A percentile compares a stretch with the other conserved stretches of the same genome.
These are phyloP conservation scores for Empidonax alnorum DNA, from an alignment of 2,113 vertebrate genomes.

Conservation along the genomic window DNA sequence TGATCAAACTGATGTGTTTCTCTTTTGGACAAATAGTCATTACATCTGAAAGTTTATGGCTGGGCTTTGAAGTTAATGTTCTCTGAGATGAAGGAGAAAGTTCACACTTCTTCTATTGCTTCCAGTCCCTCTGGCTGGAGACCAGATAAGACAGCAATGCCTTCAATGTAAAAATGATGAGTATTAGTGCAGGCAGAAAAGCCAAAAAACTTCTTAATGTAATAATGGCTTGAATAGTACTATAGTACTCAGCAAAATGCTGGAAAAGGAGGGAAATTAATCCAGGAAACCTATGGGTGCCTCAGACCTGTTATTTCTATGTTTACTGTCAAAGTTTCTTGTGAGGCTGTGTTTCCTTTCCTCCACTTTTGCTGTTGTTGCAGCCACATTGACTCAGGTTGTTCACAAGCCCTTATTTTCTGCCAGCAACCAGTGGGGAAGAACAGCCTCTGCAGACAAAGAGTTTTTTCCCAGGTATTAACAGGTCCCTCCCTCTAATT, in stretches of 20 bases:
- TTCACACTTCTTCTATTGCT: slow-evolving; percentile 63
- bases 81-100: slow-evolving; percentile 62
- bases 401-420: not conserved
- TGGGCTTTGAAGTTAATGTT: slow-evolving; percentile 64
- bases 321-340: not conserved
- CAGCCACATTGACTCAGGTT: not conserved
- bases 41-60: slow-evolving; percentile 50
- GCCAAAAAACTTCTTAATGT: slow-evolving; percentile 13
- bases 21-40: slow-evolving; percentile 48
- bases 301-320: not conserved
- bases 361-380: not conserved
- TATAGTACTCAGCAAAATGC: slow-evolving; percentile 17
- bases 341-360: not conserved
- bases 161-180: slow-evolving; percentile 56
- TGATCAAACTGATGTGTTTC: slow-evolving; percentile 46
- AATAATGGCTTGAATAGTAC: slow-evolving; percentile 5
- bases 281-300: not conserved
- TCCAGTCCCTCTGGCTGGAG: slow-evolving; percentile 40
- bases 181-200: slow-evolving; percentile 59
- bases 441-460: not conserved
- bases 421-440: not conserved
- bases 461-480: not conserved
- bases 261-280: not conserved
- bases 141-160: slow-evolving; percentile 45
- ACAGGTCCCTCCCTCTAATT: not conserved